phyloP scores from a whole-genome alignment of 2,113 vertebrate species.

The Delphinus delphis region DNA sequence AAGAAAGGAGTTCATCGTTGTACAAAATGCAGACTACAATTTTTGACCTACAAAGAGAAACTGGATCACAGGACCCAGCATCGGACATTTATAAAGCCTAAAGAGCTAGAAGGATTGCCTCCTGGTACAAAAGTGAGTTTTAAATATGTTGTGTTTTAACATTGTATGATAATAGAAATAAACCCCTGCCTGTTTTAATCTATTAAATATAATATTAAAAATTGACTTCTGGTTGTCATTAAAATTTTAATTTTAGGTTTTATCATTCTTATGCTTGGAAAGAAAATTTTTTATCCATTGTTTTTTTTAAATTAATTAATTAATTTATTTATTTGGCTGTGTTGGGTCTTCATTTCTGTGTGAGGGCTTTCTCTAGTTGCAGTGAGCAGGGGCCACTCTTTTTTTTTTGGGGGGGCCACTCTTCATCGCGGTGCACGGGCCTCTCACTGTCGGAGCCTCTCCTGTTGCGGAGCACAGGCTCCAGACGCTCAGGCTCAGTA shows the following conservation, averaged over 20 bases:
- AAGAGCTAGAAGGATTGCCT: slow-evolving; percentile 93
- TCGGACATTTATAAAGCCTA: slow-evolving; percentile 94
- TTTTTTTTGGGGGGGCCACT: too few species aligned
- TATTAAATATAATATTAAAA: slow-evolving; percentile 22
- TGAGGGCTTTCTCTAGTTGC: too few species aligned
- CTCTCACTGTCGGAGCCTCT: too few species aligned
- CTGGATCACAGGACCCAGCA: slow-evolving; percentile 93
- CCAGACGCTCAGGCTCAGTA: too few species aligned
- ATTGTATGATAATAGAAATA: not conserved
- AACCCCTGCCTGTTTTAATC: not conserved
- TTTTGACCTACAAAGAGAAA: slow-evolving; percentile 96
- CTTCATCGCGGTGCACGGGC: too few species aligned
- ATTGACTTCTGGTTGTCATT: not conserved
- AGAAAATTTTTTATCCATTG: not conserved
- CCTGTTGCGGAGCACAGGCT: too few species aligned
- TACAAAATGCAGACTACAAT: slow-evolving; percentile 94
- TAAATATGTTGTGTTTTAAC: slow-evolving; percentile 37
- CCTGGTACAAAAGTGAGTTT: slow-evolving; percentile 94
- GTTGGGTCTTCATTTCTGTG: too few species aligned
- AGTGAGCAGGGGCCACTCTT: too few species aligned
- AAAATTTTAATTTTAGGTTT: slow-evolving; percentile 44
- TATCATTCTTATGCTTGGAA: slow-evolving; percentile 12
- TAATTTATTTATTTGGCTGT: too few species aligned
- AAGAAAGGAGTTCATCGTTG: slow-evolving; percentile 96
- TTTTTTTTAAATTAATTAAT: slow-evolving; percentile 51